phyloP scores from a whole-genome alignment of 1,140 invertebrate genomes.

The Anastrepha obliqua region DNA sequence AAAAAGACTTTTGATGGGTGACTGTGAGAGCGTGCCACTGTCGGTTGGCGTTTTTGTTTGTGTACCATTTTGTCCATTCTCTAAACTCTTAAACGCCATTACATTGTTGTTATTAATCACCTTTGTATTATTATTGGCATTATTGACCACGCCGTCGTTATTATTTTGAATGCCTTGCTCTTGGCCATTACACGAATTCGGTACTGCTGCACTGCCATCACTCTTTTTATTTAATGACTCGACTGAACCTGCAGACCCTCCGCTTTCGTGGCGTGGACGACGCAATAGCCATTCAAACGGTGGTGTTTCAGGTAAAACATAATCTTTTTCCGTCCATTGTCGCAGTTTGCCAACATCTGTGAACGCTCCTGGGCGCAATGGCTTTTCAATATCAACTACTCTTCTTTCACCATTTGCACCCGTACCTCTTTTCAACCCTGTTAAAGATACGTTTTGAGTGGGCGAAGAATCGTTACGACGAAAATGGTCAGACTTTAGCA shows the following conservation, averaged over 20 bases:
- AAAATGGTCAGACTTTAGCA: constrained; percentile 95
- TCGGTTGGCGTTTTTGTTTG: constrained; percentile 1
- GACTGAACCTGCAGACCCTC: constrained; percentile 63
- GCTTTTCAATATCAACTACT: constrained; percentile 78
- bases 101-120: constrained; percentile 67
- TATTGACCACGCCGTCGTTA: constrained; percentile 57
- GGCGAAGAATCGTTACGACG: constrained; percentile 76
- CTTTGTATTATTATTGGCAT: constrained; percentile 61
- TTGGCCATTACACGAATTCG: constrained; percentile 75
- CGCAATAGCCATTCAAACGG: constrained; percentile 81
- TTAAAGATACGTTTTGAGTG: constrained; percentile 11
- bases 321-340: constrained; percentile 78
- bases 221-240: constrained; percentile 69
- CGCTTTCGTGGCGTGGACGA: constrained; percentile 61
- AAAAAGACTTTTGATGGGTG: constrained; percentile 66
- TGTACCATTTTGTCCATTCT: constrained; percentile 60
- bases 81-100: constrained; percentile 68
- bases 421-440: neutral
- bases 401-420: constrained; percentile 59
- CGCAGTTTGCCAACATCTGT: constrained; percentile 75
- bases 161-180: constrained; percentile 72
- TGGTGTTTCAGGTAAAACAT: constrained; percentile 79
- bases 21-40: constrained; percentile 59
- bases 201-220: constrained; percentile 57
- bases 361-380: constrained; percentile 83